Percentiles rank a stretch among this genome's conserved stretches.
These are phyloP conservation scores for Picus viridis DNA, from an alignment of 2,797 vertebrate genomes.

Conservation along the genomic window DNA sequence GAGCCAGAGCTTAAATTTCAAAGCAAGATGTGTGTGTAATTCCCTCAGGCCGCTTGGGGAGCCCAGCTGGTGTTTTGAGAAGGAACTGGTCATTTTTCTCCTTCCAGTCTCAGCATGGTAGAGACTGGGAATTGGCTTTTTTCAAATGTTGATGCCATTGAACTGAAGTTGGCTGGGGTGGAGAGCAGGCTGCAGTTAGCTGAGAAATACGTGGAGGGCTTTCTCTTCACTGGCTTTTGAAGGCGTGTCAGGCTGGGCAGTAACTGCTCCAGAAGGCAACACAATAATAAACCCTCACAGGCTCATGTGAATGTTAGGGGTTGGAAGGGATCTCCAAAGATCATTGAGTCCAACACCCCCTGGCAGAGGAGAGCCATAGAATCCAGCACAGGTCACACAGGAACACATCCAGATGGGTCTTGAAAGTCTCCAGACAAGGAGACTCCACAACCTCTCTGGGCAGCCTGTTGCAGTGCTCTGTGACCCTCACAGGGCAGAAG, in stretches of 20 bases:
- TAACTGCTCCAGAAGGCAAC: neutral
- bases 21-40: neutral
- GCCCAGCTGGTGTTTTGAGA: slow-evolving; percentile 25
- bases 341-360: too few relatives aligned
- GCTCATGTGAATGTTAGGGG: too few relatives aligned
- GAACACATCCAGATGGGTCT: too few relatives aligned
- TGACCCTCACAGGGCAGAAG: too few relatives aligned
- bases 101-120: neutral
- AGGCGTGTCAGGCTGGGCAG: neutral
- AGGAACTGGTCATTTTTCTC: slow-evolving; percentile 4
- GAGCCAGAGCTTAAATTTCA: slow-evolving; percentile 28
- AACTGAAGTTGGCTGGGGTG: neutral
- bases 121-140: neutral
- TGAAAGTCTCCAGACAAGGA: too few relatives aligned
- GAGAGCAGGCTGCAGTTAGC: neutral
- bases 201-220: neutral
- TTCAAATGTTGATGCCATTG: neutral
- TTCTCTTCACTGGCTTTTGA: neutral
- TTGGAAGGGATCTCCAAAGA: too few relatives aligned
- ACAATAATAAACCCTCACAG: neutral
- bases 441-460: too few relatives aligned
- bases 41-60: slow-evolving; percentile 20
- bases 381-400: too few relatives aligned
- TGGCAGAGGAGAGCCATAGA: too few relatives aligned
- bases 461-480: too few relatives aligned